Percentiles rank a stretch among this genome's conserved stretches.
Conservation (phyloP, 2,113 vertebrate species). For the Oceanites oceanicus region DNA sequence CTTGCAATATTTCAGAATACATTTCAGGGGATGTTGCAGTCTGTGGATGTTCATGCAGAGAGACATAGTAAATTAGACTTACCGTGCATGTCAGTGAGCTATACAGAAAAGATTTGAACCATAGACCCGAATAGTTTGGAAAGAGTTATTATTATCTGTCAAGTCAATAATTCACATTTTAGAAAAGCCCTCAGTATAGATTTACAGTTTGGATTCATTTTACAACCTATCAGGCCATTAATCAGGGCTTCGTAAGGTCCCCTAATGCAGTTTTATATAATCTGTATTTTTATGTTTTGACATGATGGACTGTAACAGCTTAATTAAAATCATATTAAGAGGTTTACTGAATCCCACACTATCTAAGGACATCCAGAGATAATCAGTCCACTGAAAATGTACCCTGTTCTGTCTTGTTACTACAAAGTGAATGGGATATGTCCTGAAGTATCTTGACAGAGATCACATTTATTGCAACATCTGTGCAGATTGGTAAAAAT, state of each 20-base stretch:
- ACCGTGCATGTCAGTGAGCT: conserved; percentile 37
- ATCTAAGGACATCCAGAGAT: background rate
- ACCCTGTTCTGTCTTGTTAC: background rate
- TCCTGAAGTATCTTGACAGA: background rate
- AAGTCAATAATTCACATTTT: conserved; percentile 61
- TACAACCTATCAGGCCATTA: conserved; percentile 58
- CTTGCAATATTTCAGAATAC: conserved; percentile 3
- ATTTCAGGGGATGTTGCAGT: background rate
- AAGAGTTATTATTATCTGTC: conserved; percentile 61
- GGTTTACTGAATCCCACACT: background rate
- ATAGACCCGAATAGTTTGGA: conserved; percentile 37
- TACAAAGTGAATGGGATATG: background rate
- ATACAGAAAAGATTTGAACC: conserved; percentile 42
- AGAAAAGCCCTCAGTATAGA: conserved; percentile 53
- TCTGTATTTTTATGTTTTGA: conserved; percentile 40
- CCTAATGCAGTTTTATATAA: conserved; percentile 56
- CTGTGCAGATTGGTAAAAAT: background rate
- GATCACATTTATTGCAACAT: background rate
- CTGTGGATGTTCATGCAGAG: background rate
- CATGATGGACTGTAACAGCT: background rate
- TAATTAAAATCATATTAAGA: conserved; percentile 50
- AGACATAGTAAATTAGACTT: conserved; percentile 10
- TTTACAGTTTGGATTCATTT: conserved; percentile 62
- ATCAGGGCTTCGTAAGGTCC: conserved; percentile 58
- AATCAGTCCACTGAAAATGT: background rate